Evolutionary conservation across 2,113 vertebrate species (phyloP), one percentile per base, ranked within the genome.

Genomic region (Anser cygnoides): DNA sequence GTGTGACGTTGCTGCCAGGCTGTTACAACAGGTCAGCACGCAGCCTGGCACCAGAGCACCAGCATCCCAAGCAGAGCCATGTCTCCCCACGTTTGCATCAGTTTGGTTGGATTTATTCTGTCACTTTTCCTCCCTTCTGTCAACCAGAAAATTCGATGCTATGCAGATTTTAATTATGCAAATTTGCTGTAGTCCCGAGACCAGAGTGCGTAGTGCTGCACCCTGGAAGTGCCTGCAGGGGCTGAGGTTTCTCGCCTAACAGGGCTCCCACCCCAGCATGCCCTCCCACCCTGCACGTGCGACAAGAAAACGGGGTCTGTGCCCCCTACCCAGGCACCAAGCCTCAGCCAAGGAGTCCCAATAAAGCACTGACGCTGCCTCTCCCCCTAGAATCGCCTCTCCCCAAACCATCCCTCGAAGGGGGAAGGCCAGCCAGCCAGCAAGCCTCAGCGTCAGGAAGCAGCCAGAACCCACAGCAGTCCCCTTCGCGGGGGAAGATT

Each of bases 301-400:
- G 8, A 1, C 0, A 3, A 59, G 59, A n/a, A 49, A 59, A 6
- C 2, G 33, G 44, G 46, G 17, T 10, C 63, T 13, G 58, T 89
- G 22, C 25, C 52, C 35, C 35, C 21, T 9, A 12, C 2, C 57
- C 4, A 3, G 50, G 14, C 43, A 6, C 35, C 35, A 33, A 12
- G 12, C 11, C 55, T 33, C 16, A 10, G 57, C 0, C 37, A 15
- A 55, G 43, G 5, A 49, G 33, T 25, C 12, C 37, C 2, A 17
- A 12, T 14, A 17, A 58, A 68, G 43, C 0, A 0, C 33, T 1
- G 3, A 10, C 19, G 55, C 35, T 0, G 3, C 4, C 33, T 37
- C 37, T 61, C 4, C 21, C n/a, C 28, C 9, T 28, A 8, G 37
- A 75, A 13, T 16, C 44, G 13, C 46, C 31, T 9, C 59, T 61